Evolutionary conservation across 1,140 invertebrate species (phyloP), one percentile per base, ranked within the genome.

Genomic region (Bombyx mandarina): DNA sequence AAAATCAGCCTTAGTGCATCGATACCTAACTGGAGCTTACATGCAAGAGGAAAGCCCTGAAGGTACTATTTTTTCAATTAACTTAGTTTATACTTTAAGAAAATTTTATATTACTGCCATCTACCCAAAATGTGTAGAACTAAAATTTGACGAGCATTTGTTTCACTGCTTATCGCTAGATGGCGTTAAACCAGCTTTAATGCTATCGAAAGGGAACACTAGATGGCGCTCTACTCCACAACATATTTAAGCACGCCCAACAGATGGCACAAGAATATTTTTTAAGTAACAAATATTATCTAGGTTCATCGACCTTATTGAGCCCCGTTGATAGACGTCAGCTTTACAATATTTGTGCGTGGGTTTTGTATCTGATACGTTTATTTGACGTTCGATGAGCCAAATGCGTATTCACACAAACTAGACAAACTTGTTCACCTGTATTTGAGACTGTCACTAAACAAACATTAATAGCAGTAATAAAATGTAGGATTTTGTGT

Each of bases 41-140:
- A 97, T 98, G 93, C 97, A 98, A 66, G 98, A 99, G 82, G 98
- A 99, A 88, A 98, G 96, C 56, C 97, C 98, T 7, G 98, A 99
- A 92, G 98, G 83, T 83, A 68, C 26, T 35, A 5, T 35, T 35
- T 35, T 35, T 35, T 2, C 26, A 35, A 35, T 35, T 35, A 5
- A 35, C 4, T 5, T 35, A 35, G 26, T 5, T 35, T 35, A 35
- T 2, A 5, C 26, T 35, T 35, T 35, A 35, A 35, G 26, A 9
- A 22, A n/a, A 10, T 47, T 47, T 8, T 47, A 10, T 47, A 47
- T 7, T 49, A 18, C n/a, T 49, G 48, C 48, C n/a, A 49, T 12
- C 48, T 49, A 49, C 26, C 26, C 26, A 35, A 35, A 35, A 35
- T 35, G 26, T 35, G 4, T 5, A 35, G 26, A 35, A 35, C 26